Evolutionary conservation across 2,888 invertebrate species (phyloP).

Genomic region (Tipula helvola): DNA sequence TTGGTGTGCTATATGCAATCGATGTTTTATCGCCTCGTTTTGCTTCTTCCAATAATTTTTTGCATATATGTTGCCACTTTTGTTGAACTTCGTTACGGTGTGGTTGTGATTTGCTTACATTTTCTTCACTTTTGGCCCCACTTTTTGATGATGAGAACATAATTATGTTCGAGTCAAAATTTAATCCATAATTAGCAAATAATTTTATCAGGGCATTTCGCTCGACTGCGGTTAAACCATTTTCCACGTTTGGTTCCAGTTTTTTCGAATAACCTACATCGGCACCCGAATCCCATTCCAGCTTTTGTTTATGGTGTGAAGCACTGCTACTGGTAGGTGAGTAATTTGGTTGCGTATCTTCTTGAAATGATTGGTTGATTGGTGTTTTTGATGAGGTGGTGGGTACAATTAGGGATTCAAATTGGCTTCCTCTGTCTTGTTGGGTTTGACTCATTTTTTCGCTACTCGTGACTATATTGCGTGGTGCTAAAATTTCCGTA

Average conservation of each 20-base stretch:
- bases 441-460: neutral
- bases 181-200: conserved; percentile 20
- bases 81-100: neutral
- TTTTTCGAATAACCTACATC: conserved; percentile 59
- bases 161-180: conserved; percentile 12
- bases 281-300: conserved; percentile 82
- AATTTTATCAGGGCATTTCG: conserved; percentile 28
- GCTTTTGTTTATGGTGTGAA: conserved; percentile 40
- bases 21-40: neutral
- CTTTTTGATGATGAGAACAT: neutral
- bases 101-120: neutral
- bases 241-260: neutral
- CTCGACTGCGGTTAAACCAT: conserved; percentile 24
- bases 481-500: neutral
- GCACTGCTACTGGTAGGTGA: conserved; percentile 66
- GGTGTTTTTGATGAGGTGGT: neutral
- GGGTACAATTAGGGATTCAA: neutral
- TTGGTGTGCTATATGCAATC: conserved; percentile 12
- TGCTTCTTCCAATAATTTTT: neutral
- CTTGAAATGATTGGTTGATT: neutral
- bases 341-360: neutral
- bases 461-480: neutral
- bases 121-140: neutral
- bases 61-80: neutral
- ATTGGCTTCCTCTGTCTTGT: neutral